Base-by-base conservation (phyloP, 1,140 invertebrate species). In the Mylabris phalerata region DNA sequence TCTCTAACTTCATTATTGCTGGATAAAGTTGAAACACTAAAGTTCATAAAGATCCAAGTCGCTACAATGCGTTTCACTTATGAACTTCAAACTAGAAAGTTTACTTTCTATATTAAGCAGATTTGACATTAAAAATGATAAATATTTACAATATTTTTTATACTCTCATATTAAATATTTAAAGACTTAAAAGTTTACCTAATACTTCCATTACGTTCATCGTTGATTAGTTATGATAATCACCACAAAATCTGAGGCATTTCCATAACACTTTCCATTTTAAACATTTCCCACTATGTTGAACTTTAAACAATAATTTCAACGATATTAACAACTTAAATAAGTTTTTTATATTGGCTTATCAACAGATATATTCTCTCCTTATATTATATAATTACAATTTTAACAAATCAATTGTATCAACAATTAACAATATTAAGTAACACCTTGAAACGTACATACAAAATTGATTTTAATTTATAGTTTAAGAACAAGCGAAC, bases 21-120 rank as follows among this genome's bases (percentile, higher is more conserved):
- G 52, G 52, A 55, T 55, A 55, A 55, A 55, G 52, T 55, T 44
- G 52, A 55, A 55, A 55, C 52, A 54, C 42, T 55, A 55, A 55
- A 55, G 52, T 55, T 55, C 44, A 55, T 55, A 47, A 55, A 55
- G 52, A 55, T 55, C 52, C 47, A 55, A 55, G 45, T 55, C 44
- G 4, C 9, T 44, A 55, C 52, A 38, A 44, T 55, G 52, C 52
- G 52, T 55, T 55, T 55, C 52, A 55, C 52, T 55, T 55, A 55
- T 55, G 44, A 55, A 55, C 26, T 55, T 48, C 45, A 55, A 55
- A 32, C 32, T 32, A 32, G 0, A 32, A 55, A 55, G 52, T 55
- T 55, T 47, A 25, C 32, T 55, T 38, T 55, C 32, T 44, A 47
- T 55, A 46, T 54, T 54, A 54, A 26, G 9, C 44, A 46, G 25